Conservation (phyloP, 2,113 vertebrate genomes). For the Barnardius zonarius region DNA sequence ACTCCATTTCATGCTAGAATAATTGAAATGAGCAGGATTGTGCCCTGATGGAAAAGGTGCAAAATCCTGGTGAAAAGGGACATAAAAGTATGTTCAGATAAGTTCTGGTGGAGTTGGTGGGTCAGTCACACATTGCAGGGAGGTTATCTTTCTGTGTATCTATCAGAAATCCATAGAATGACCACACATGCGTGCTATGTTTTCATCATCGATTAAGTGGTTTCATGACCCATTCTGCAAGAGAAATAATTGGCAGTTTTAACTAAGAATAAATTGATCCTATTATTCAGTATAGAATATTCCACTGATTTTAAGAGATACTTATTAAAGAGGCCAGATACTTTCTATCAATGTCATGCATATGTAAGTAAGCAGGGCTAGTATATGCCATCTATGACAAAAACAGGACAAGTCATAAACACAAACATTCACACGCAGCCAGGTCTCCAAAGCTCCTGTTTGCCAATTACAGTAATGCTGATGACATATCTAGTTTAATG, state of each 20-base stretch:
- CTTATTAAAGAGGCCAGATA: conserved; percentile 65
- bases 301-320: conserved; percentile 44
- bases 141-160: not conserved
- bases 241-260: conserved; percentile 74
- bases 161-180: not conserved
- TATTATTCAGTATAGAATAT: conserved; percentile 70
- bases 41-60: not conserved
- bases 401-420: conserved; percentile 66
- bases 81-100: not conserved
- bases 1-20: not conserved
- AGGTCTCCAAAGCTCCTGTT: conserved; percentile 70
- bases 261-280: conserved; percentile 74
- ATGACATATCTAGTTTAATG: conserved; percentile 83
- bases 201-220: conserved; percentile 68
- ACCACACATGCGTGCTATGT: not conserved
- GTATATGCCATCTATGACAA: conserved; percentile 51
- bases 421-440: conserved; percentile 68
- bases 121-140: not conserved
- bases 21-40: not conserved
- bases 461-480: conserved; percentile 82
- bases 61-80: not conserved
- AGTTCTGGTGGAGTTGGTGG: not conserved
- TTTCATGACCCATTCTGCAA: conserved; percentile 54
- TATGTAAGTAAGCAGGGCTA: conserved; percentile 41
- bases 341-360: conserved; percentile 35